A percentile compares a stretch with the other conserved stretches of the same genome.
Conservation (phyloP, 2,113 vertebrate genomes). For the Cynocephalus volans region DNA sequence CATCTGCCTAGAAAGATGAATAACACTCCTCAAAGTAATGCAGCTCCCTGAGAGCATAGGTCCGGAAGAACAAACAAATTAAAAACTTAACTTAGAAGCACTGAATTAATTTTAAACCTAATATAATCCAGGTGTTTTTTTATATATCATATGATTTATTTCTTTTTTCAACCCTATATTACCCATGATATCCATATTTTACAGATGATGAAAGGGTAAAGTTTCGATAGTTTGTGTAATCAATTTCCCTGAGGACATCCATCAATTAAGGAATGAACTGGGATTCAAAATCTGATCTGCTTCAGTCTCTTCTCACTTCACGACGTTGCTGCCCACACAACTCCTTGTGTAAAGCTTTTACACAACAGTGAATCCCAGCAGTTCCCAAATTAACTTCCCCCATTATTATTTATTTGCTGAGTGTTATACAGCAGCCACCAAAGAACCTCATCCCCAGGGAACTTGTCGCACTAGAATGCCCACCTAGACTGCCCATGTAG, state of each 20-base stretch:
- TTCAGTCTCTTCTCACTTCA: not conserved
- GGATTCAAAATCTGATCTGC: not conserved
- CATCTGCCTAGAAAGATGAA: not conserved
- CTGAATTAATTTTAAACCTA: not conserved
- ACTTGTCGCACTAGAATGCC: slow-evolving; percentile 33
- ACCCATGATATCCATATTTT: not conserved
- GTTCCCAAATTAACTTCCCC: slow-evolving; percentile 12
- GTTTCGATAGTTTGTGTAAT: not conserved
- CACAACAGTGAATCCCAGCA: not conserved
- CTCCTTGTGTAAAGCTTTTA: not conserved
- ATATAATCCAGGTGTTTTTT: not conserved
- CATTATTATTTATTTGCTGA: slow-evolving; percentile 62
- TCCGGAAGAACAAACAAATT: not conserved
- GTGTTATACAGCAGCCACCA: not conserved
- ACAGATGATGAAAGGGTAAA: not conserved
- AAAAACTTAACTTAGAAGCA: not conserved
- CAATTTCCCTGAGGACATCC: not conserved
- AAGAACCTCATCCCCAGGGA: slow-evolving; percentile 13
- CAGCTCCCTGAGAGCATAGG: not conserved
- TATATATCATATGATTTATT: not conserved
- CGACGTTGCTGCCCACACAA: not conserved
- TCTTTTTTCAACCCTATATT: not conserved
- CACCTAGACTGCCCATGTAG: not conserved
- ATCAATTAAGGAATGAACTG: not conserved
- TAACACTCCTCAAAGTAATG: not conserved